A percentile compares a stretch with the other conserved stretches of the same genome.
These are phyloP conservation scores for Thamnophis elegans DNA, from an alignment of 2,797 vertebrate species.

Conservation along the genomic window DNA sequence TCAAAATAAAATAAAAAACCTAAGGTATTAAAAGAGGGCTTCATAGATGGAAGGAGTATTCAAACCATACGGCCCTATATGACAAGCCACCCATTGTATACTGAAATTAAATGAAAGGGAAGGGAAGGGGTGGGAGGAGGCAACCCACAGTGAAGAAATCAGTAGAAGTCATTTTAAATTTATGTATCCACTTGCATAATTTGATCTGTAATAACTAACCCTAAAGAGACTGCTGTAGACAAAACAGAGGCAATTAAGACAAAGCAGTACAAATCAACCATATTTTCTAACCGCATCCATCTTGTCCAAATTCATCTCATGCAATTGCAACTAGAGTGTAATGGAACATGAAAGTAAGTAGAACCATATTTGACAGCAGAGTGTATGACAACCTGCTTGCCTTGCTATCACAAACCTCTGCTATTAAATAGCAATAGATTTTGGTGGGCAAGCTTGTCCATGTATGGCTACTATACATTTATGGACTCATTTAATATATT, in stretches of 20 bases:
- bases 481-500: not conserved
- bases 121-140: not conserved
- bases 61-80: too few species aligned
- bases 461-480: not conserved
- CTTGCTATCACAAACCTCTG: not conserved
- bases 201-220: not conserved
- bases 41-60: not conserved
- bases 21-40: not conserved
- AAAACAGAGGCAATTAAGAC: not conserved
- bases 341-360: not conserved
- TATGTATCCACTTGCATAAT: not conserved
- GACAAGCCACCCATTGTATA: not conserved
- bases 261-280: not conserved
- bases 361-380: not conserved
- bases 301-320: not conserved
- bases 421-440: not conserved
- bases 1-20: not conserved
- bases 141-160: not conserved
- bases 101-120: not conserved
- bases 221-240: not conserved
- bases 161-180: not conserved
- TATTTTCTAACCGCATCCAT: not conserved
- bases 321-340: not conserved
- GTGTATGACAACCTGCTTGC: not conserved
- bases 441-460: not conserved